Conservation (phyloP, 2,888 invertebrate species). For the Cepaea hortensis region DNA sequence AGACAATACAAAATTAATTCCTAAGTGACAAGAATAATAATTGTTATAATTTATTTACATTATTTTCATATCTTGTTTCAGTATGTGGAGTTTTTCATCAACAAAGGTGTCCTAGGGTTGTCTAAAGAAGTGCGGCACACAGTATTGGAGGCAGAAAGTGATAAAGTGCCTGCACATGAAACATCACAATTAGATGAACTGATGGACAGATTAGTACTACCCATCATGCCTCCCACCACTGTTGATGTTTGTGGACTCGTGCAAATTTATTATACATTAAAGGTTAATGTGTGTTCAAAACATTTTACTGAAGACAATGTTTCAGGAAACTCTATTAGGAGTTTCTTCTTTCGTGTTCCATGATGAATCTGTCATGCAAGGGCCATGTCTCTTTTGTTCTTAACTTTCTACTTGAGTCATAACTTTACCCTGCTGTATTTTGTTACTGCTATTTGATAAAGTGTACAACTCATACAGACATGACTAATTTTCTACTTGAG, state of each 20-base stretch:
- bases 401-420: no score
- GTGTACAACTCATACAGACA: no score
- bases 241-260: slow-evolving; percentile 84
- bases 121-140: slow-evolving; percentile 83
- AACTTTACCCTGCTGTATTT: no score
- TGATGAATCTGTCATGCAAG: no score
- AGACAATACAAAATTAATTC: no score
- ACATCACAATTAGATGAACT: slow-evolving; percentile 69
- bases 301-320: neutral
- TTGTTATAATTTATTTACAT: neutral
- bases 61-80: slow-evolving; percentile 70
- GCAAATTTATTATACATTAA: slow-evolving; percentile 85
- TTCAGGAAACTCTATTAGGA: neutral
- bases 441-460: no score
- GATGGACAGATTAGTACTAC: slow-evolving; percentile 80
- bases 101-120: slow-evolving; percentile 84
- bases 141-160: slow-evolving; percentile 84
- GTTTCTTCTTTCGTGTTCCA: neutral
- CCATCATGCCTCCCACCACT: slow-evolving; percentile 85
- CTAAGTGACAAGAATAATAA: neutral
- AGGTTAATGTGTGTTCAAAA: slow-evolving; percentile 77
- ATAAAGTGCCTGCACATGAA: slow-evolving; percentile 81
- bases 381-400: no score
- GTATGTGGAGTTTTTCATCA: slow-evolving; percentile 86
- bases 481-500: no score